Evolutionary conservation across 2,888 invertebrate species (phyloP), one percentile per base, ranked within the genome.

Genomic region (Allophyes oxyacanthae): DNA sequence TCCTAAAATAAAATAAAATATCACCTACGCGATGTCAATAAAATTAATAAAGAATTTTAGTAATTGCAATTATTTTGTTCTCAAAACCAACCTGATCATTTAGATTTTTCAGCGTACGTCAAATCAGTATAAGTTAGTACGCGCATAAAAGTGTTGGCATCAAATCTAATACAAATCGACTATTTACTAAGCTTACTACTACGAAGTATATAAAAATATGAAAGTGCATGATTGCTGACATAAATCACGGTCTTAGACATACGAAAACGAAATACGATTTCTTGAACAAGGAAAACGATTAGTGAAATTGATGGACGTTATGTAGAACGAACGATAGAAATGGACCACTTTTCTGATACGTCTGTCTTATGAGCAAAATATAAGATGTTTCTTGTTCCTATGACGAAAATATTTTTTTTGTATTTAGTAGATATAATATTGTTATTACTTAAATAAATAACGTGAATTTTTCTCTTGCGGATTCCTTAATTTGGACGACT

Each of bases 131-230:
- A 49, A 11, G 38, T 41, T 48, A 40, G 28, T 20, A 32, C 33
- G n/a, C 10, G n/a, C 7, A 11, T 42, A 14, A 45, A 40, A 42
- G n/a, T 40, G 30, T 72, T 64, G 70, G 72, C 75, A 63, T 51
- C 10, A 32, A 32, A 34, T 53, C 53, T 38, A 25, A 40, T 46
- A 54, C 54, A 57, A 75, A 63, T 60, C 33, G 46, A 30, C 54
- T 32, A 61, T 55, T 67, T 64, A 68, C 56, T 15, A 50, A 48
- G 61, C 46, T 52, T 56, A 56, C 42, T 62, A 43, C 41, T 34
- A 38, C 46, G 55, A 25, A 15, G 36, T 61, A 41, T 37, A 55
- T 55, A 51, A 50, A 64, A 57, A 50, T 30, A 44, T 58, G 8
- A 41, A 61, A 52, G 41, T 59, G 40, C 51, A 58, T 58, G 58